Evolutionary conservation across 2,113 vertebrate species (phyloP).

Genomic region (Notothenia rossii): DNA sequence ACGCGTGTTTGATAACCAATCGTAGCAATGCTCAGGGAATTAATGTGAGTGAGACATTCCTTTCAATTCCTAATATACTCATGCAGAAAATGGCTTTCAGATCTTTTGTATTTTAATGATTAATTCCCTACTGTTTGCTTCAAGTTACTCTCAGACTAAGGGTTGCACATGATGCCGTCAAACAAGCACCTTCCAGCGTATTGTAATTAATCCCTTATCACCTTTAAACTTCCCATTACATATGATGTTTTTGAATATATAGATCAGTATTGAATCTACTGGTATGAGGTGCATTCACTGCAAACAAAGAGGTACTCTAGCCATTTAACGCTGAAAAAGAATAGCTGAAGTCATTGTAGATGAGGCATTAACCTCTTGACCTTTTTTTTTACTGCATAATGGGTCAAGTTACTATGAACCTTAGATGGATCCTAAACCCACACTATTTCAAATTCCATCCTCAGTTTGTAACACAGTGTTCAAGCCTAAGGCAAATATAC

Average conservation of each 20-base stretch:
- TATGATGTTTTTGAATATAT: background rate
- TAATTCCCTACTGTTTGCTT: conserved; percentile 32
- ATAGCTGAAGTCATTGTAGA: background rate
- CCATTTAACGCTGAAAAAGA: background rate
- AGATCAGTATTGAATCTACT: background rate
- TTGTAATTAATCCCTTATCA: background rate
- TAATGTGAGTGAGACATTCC: conserved; percentile 1
- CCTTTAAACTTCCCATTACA: background rate
- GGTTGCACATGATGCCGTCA: background rate
- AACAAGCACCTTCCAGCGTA: background rate
- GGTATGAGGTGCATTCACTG: background rate
- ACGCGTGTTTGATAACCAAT: conserved; percentile 46
- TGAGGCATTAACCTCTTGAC: background rate
- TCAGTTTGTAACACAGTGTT: background rate
- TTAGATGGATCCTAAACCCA: background rate
- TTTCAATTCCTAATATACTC: conserved; percentile 33
- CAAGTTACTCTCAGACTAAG: conserved; percentile 1
- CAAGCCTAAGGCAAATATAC: background rate
- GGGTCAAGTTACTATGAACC: background rate
- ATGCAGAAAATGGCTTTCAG: conserved; percentile 9
- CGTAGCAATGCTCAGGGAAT: conserved; percentile 20
- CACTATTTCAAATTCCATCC: background rate
- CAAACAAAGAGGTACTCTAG: background rate
- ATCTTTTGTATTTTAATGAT: conserved; percentile 52
- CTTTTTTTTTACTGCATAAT: background rate